These are phyloP conservation scores for Ganaspis brasiliensis DNA, from an alignment of 2,888 invertebrate species.

Conservation along the genomic window DNA sequence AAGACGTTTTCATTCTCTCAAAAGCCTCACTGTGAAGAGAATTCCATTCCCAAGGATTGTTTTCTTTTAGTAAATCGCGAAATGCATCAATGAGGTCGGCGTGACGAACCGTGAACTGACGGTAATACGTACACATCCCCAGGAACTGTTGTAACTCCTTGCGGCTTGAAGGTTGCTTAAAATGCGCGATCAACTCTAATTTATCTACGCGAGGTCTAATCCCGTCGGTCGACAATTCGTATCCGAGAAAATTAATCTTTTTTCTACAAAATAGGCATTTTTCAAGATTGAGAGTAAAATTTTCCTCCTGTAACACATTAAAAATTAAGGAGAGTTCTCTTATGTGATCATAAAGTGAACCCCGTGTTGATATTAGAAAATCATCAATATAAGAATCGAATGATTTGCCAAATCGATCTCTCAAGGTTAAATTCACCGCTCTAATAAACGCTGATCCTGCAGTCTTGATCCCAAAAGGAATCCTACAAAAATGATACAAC, in stretches of 20 bases:
- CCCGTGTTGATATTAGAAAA: neutral
- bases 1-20: constrained; percentile 52
- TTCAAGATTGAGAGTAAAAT: constrained; percentile 63
- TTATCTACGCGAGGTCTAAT: constrained; percentile 48
- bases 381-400: neutral
- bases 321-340: neutral
- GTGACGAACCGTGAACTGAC: constrained; percentile 50
- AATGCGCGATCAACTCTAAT: constrained; percentile 60
- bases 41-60: constrained; percentile 57
- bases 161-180: constrained; percentile 61
- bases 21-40: constrained; percentile 52
- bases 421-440: neutral
- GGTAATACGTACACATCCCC: constrained; percentile 50
- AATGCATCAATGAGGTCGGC: constrained; percentile 52
- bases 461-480: no score
- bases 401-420: neutral
- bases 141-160: constrained; percentile 57
- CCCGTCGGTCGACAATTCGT: constrained; percentile 50
- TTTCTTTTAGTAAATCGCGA: constrained; percentile 46
- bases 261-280: constrained; percentile 62
- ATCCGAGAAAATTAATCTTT: constrained; percentile 46
- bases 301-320: constrained; percentile 42
- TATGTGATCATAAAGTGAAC: neutral
- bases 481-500: neutral
- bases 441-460: neutral